Percentiles rank a stretch among this genome's conserved stretches.
phyloP scores from a whole-genome alignment of 2,113 vertebrate genomes.

The Paramormyrops kingsleyae region DNA sequence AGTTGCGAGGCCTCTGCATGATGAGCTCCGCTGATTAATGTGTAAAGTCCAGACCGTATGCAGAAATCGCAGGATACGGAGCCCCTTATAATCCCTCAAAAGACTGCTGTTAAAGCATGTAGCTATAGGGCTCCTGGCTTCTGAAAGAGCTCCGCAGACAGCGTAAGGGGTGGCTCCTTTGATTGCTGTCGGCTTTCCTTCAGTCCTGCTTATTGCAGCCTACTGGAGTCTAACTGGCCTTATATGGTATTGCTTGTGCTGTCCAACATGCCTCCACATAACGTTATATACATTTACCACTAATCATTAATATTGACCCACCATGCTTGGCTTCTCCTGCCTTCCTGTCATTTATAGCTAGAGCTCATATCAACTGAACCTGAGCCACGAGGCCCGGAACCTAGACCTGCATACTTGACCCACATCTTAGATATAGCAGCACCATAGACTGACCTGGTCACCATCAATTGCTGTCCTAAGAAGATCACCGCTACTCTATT shows the following conservation, averaged over 20 bases:
- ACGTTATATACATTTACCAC: background rate
- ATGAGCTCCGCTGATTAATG: background rate
- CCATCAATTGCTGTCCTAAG: background rate
- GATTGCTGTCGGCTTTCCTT: background rate
- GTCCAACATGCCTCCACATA: background rate
- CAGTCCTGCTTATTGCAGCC: background rate
- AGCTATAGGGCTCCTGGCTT: background rate
- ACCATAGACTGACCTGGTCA: background rate
- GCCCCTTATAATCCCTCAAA: background rate
- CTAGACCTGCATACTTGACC: background rate
- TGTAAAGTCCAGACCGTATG: background rate
- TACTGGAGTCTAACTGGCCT: background rate
- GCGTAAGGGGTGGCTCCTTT: background rate
- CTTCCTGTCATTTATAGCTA: background rate
- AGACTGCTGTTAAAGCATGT: background rate
- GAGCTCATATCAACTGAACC: background rate
- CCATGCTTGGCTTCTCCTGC: background rate
- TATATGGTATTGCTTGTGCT: background rate
- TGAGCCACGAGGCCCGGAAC: background rate
- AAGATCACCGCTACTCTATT: background rate
- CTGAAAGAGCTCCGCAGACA: background rate
- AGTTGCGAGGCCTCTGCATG: background rate
- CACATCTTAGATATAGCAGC: background rate
- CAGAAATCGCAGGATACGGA: background rate
- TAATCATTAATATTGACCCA: background rate